Evolutionary conservation across 1,140 invertebrate genomes (phyloP).

Genomic region (Hycleus phaleratus): DNA sequence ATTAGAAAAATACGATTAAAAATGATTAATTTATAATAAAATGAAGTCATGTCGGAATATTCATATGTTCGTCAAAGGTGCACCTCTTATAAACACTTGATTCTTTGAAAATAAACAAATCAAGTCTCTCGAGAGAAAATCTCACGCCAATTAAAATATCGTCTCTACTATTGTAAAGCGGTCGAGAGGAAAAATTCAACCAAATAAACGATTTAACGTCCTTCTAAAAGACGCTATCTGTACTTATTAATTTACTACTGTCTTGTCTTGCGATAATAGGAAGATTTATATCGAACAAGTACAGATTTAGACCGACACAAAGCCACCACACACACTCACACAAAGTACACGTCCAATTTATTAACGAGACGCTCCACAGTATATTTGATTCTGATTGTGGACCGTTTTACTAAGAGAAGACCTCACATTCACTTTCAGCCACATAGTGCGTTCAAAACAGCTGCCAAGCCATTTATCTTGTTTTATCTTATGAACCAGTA

Average conservation of each 20-base stretch:
- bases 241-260: conserved; percentile 15
- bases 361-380: conserved; percentile 1
- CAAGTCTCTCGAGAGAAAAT: neutral
- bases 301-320: conserved; percentile 10
- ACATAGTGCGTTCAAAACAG: too few relatives aligned
- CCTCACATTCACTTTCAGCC: conserved; percentile 6
- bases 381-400: conserved; percentile 9
- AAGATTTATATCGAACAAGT: conserved; percentile 12
- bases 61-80: neutral
- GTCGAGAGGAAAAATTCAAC: conserved; percentile 3
- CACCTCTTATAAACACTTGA: neutral
- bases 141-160: conserved; percentile 13
- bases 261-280: conserved; percentile 10
- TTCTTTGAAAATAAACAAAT: neutral
- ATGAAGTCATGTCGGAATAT: neutral
- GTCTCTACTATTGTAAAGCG: conserved; percentile 7
- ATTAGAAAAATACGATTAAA: too few relatives aligned
- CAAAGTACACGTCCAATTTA: neutral
- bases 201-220: conserved; percentile 7
- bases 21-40: too few relatives aligned
- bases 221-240: conserved; percentile 8
- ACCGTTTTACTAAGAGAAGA: conserved; percentile 1
- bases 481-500: too few relatives aligned
- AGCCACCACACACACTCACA: conserved; percentile 1
- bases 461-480: too few relatives aligned